Evolutionary conservation across 1,140 invertebrate species (phyloP), one percentile per base, ranked within the genome.

Genomic region (Melanaphis sacchari): DNA sequence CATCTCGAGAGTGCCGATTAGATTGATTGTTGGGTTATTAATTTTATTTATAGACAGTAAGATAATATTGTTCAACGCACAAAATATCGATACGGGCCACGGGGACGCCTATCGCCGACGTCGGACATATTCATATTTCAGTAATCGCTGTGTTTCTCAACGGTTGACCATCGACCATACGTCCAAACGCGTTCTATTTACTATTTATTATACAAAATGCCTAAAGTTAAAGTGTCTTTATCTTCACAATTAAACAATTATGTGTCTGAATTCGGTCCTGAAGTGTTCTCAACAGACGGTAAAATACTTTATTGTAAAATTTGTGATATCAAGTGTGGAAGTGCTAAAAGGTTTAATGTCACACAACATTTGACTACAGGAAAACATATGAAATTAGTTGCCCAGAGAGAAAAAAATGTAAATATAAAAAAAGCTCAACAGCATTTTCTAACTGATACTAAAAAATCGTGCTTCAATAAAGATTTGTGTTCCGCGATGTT

Each of bases 211-310:
- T 81, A 81, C 38, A 84, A 84, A 84, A 84, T 84, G 81, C 38
- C 24, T 38, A 84, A 84, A 84, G 38, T 41, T 40, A 84, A 40
- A 40, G 18, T 40, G 38, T 84, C 38, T 40, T 41, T 84, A 84
- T 84, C 36, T 84, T 84, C n/a, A n/a, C 9, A 81, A 38, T 38
- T 38, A 81, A 81, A 81, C 6, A 81, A 81, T 38, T 81, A 81
- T 81, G 76, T 84, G 18, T 84, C 38, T 40, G 18, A 84, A 84
- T 84, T 84, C 38, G 38, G 81, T 84, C 38, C 81, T 22, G 36
- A 84, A 84, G 81, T 84, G 81, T 40, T 84, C 22, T 84, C 81
- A 84, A 84, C 81, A 84, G 81, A 84, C 36, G 38, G 81, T 84
- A 84, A 40, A 84, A 84, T 84, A 40, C 81, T 84, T 6, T 84